phyloP scores from a whole-genome alignment of 37 sponge, comb jelly and placozoan species.

The Eunapius fragilis region DNA sequence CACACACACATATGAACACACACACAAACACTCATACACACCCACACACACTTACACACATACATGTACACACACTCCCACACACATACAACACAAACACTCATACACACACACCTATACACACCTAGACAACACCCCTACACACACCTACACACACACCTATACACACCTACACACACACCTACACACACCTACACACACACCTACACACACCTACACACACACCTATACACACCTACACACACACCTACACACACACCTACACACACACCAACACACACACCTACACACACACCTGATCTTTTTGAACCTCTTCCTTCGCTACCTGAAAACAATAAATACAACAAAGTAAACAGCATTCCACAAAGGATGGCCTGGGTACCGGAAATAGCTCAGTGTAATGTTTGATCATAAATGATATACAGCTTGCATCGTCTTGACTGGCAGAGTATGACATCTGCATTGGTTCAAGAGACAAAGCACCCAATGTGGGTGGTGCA shows the following conservation, averaged over 20 bases:
- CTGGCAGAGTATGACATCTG: conserved; percentile 49
- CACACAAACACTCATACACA: neutral
- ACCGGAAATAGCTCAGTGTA: conserved; percentile 69
- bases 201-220: neutral
- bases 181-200: neutral
- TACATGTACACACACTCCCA: too few relatives aligned
- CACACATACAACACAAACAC: too few relatives aligned
- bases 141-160: neutral
- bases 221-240: too few relatives aligned
- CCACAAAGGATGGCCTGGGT: too few relatives aligned
- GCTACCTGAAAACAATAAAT: conserved; percentile 15
- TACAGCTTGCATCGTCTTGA: conserved; percentile 40
- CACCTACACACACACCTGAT: conserved; percentile 40
- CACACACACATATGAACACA: neutral
- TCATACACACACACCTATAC: too few relatives aligned
- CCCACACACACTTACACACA: too few relatives aligned
- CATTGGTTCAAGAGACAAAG: neutral
- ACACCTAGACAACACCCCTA: too few relatives aligned
- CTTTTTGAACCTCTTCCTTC: conserved; percentile 57
- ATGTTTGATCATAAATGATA: conserved; percentile 53
- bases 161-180: too few relatives aligned
- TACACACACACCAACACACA: neutral
- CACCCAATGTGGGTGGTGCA: neutral
- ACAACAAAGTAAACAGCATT: neutral
- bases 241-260: too few relatives aligned